phyloP scores from a whole-genome alignment of 2,113 vertebrate species.

The Dascyllus trimaculatus region DNA sequence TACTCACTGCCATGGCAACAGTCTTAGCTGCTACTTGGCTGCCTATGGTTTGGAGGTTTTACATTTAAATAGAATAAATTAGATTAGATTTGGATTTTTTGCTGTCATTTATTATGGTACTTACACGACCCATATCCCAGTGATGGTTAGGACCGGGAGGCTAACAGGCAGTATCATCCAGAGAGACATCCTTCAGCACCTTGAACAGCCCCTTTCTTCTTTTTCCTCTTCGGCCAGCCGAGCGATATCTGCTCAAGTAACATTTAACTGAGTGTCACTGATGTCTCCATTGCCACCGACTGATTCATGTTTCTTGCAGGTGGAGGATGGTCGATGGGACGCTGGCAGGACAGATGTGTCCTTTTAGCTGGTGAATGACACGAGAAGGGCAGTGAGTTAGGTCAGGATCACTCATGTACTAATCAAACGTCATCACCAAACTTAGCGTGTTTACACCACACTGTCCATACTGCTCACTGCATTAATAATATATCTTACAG shows the following conservation, averaged over 20 bases:
- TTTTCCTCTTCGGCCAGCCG: conserved; percentile 83
- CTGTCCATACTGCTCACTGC: no score
- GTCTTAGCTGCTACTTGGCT: background rate
- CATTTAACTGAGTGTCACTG: conserved; percentile 79
- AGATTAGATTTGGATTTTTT: background rate
- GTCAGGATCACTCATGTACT: conserved; percentile 5
- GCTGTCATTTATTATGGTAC: conserved; percentile 56
- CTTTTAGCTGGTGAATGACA: conserved; percentile 48
- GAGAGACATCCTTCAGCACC: conserved; percentile 84
- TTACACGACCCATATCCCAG: conserved; percentile 94
- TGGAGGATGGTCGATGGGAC: conserved; percentile 34
- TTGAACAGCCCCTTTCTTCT: conserved; percentile 68
- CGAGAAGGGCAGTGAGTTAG: background rate
- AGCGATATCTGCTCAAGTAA: conserved; percentile 76
- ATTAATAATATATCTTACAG: no score
- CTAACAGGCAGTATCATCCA: conserved; percentile 90
- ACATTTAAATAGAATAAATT: background rate
- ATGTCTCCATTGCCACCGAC: conserved; percentile 45
- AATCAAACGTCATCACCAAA: background rate
- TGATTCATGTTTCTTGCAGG: conserved; percentile 52
- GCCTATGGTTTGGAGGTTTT: no score
- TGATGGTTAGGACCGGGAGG: conserved; percentile 90
- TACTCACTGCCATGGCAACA: background rate
- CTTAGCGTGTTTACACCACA: no score
- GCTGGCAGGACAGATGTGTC: conserved; percentile 41